Percentiles rank a stretch among this genome's conserved stretches.
These are phyloP conservation scores for Periphyllus acericola DNA, from an alignment of 2,888 invertebrate species.

Conservation along the genomic window DNA sequence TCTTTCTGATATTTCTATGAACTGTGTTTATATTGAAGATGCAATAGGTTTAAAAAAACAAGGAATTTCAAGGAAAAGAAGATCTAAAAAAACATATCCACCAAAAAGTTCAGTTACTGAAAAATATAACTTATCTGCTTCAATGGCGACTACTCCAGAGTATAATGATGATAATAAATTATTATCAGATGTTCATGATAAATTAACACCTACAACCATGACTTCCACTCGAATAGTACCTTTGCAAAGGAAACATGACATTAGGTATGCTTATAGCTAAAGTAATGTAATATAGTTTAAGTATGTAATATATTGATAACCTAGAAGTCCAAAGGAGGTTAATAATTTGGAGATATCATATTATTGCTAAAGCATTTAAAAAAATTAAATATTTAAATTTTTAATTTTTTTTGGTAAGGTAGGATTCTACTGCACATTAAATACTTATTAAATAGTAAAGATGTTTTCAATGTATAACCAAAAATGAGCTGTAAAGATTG, in stretches of 20 bases:
- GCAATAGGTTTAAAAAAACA: slow-evolving; percentile 1
- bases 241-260: slow-evolving; percentile 16
- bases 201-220: background rate
- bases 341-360: background rate
- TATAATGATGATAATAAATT: slow-evolving; percentile 30
- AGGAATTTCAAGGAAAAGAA: slow-evolving; percentile 29
- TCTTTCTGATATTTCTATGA: slow-evolving; percentile 45
- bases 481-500: no score
- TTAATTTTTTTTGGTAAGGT: no score
- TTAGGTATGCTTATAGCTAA: background rate
- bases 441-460: no score
- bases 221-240: background rate
- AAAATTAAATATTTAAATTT: no score
- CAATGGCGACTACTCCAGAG: background rate
- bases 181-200: slow-evolving; percentile 8
- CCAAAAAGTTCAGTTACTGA: slow-evolving; percentile 31
- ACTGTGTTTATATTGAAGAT: slow-evolving; percentile 3
- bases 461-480: no score
- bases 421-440: no score
- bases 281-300: background rate
- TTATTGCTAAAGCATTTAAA: no score
- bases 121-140: slow-evolving; percentile 40
- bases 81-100: slow-evolving; percentile 37
- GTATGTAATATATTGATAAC: no score
- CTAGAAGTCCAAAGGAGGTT: background rate